These are phyloP conservation scores for Gortyna flavago DNA, from an alignment of 2,888 invertebrate genomes.

Conservation along the genomic window DNA sequence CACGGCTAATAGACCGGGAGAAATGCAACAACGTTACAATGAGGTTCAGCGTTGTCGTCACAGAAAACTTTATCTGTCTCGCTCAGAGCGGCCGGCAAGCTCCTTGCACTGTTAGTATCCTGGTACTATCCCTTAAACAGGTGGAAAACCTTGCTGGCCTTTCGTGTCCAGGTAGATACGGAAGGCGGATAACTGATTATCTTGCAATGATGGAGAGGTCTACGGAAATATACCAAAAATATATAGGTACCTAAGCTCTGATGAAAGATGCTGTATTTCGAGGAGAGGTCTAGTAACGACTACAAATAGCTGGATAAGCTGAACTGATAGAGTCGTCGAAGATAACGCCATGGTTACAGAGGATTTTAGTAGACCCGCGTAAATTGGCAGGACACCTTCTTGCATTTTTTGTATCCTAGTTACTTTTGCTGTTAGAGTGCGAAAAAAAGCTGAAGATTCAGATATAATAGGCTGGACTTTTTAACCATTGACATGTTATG, in stretches of 20 bases:
- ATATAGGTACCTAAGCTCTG: neutral
- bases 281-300: neutral
- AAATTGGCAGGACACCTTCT: constrained; percentile 65
- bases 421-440: neutral
- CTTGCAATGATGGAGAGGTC: neutral
- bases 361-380: neutral
- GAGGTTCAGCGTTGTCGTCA: constrained; percentile 79
- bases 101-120: constrained; percentile 83
- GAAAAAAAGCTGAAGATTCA: neutral
- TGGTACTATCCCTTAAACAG: constrained; percentile 31
- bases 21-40: constrained; percentile 83
- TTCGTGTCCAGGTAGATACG: neutral
- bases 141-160: neutral
- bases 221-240: neutral
- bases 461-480: neutral
- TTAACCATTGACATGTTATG: neutral
- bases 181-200: neutral
- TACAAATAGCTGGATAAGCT: neutral
- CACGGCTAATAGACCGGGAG: constrained; percentile 71
- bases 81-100: constrained; percentile 78
- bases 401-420: constrained; percentile 76
- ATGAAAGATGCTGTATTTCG: neutral
- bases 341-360: neutral
- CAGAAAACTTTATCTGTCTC: constrained; percentile 82
- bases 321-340: neutral